Conservation (phyloP, 2,113 vertebrate species). For the Accipiter virgatus region DNA sequence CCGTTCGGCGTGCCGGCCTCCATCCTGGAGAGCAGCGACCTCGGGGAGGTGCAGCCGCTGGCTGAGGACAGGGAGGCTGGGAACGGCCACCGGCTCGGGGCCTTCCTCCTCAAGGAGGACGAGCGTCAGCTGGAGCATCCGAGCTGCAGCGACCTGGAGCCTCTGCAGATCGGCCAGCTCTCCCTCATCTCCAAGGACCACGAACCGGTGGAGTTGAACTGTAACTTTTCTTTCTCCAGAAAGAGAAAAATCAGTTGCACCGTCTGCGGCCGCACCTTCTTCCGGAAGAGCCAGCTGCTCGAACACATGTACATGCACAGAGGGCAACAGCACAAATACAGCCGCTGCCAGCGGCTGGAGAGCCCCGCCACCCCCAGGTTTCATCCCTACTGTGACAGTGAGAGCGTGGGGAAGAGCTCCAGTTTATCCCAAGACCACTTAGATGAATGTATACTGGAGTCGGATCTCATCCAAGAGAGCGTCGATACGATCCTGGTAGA, state of each 20-base stretch:
- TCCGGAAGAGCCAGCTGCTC: slow-evolving; percentile 89
- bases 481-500: slow-evolving; percentile 84
- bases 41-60: slow-evolving; percentile 78
- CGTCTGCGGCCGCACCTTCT: slow-evolving; percentile 86
- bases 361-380: slow-evolving; percentile 78
- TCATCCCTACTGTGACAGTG: slow-evolving; percentile 76
- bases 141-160: slow-evolving; percentile 75
- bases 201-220: slow-evolving; percentile 84
- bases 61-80: slow-evolving; percentile 61
- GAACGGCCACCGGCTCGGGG: slow-evolving; percentile 60
- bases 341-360: slow-evolving; percentile 83
- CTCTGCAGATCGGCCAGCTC: slow-evolving; percentile 84
- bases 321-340: slow-evolving; percentile 82
- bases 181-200: slow-evolving; percentile 80
- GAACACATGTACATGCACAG: slow-evolving; percentile 95
- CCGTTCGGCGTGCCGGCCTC: slow-evolving; percentile 78
- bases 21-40: slow-evolving; percentile 80
- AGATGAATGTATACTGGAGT: slow-evolving; percentile 86
- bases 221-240: slow-evolving; percentile 84
- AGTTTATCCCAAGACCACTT: slow-evolving; percentile 81
- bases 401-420: slow-evolving; percentile 67
- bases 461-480: slow-evolving; percentile 87
- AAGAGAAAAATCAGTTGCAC: slow-evolving; percentile 91
- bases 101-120: slow-evolving; percentile 68
- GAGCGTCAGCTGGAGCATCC: slow-evolving; percentile 69